Conservation (phyloP, 2,113 vertebrate genomes). For the Marmota flaviventris region DNA sequence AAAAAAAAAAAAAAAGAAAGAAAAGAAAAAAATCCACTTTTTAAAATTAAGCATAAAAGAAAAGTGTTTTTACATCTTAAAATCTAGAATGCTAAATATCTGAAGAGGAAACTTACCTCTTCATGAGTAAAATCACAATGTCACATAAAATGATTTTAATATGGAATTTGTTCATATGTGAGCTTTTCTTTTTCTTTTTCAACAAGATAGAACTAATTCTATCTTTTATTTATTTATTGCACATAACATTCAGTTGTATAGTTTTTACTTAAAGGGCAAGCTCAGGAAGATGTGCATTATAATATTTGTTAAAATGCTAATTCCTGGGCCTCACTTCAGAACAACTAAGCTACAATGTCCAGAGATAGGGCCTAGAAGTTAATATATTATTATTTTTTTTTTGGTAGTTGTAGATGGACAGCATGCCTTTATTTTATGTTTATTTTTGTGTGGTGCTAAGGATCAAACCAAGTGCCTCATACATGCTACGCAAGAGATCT, state of each 20-base stretch:
- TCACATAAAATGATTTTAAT: slow-evolving; percentile 40
- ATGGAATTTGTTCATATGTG: background rate
- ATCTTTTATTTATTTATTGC: background rate
- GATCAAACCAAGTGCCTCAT: no score
- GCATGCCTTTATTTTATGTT: no score
- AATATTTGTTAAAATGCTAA: slow-evolving; percentile 51
- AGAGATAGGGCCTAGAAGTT: background rate
- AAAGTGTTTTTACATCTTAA: background rate
- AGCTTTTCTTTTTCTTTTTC: background rate
- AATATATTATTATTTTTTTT: no score
- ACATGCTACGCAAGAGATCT: no score
- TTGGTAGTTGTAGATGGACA: no score
- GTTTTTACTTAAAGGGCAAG: slow-evolving; percentile 34
- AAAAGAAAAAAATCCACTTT: no score
- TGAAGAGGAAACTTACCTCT: background rate
- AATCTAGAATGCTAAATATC: slow-evolving; percentile 49
- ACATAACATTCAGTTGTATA: slow-evolving; percentile 7
- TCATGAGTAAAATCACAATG: slow-evolving; percentile 37
- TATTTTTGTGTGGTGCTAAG: no score
- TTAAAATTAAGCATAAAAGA: no score
- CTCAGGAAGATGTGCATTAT: background rate
- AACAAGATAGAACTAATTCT: slow-evolving; percentile 34
- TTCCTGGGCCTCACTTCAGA: background rate
- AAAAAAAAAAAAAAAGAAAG: no score
- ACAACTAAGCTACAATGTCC: background rate